Evolutionary conservation across 2,888 invertebrate genomes (phyloP), one percentile per base, ranked within the genome.

Genomic region (Lasioglossum leucozonium): DNA sequence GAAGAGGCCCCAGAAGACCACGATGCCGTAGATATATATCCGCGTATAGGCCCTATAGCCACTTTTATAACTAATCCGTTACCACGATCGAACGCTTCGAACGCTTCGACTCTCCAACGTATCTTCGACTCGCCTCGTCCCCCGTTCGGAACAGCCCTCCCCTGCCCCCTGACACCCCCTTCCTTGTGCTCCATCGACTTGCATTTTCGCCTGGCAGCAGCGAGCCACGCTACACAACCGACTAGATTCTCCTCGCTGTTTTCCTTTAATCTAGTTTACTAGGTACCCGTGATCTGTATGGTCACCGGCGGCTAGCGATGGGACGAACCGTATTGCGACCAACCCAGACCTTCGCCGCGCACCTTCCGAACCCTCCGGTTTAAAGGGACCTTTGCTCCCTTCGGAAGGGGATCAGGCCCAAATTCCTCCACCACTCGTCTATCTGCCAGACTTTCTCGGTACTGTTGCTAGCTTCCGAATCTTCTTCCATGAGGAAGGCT

Each of bases 61-160:
- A 92, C 92, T 92, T 91, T 92, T 92, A 92, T 92, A 91, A 92
- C 93, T 93, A 93, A 94, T 94, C 93, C 94, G 94, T 94, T 94
- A 94, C 92, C 92, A 91, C 92, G 92, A 92, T 93, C 92, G 91
- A 88, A 86, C 89, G 88, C 88, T 88, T 90, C 82, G 71, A 72
- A 47, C 69, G 71, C 72, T 72, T 74, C 83, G 77, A 16, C 62
- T 62, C 62, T 62, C 62, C 16, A 62, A 62, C 30, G 62, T 26
- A 58, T 30, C 72, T 69, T 75, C 69, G n/a, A 69, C 75, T 76
- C 73, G 47, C 75, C 76, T 65, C 69, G 74, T 51, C 40, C 47
- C 40, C 47, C 16, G 26, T 37, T 51, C 37, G 73, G 30, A 62
- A 51, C n/a, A 10, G 16, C 58, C 26, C 26, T 26, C 58, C 13